Evolutionary conservation across 2,888 invertebrate species (phyloP), one percentile per base, ranked within the genome.

Genomic region (Acholoe squamosa): DNA sequence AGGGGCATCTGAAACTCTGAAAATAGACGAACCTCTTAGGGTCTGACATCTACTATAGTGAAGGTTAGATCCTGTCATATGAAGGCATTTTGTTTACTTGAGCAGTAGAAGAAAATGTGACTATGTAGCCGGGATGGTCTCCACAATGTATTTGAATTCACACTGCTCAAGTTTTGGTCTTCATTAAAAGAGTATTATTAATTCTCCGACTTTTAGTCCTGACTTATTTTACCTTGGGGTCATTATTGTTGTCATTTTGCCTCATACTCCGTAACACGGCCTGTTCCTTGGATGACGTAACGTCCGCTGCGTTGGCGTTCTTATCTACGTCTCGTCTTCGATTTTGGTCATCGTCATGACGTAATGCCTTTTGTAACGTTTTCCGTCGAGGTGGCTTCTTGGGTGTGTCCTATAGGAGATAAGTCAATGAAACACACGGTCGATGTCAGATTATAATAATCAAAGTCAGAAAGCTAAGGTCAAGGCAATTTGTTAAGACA

Each of bases 381-480:
- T 91, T 91, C 88, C 91, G 77, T 54, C 93, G 51, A 25, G 93
- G 93, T 0, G 93, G 93, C 84, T 93, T 93, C 86, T 93, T 93
- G 25, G 92, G 92, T 19, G 92, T 92, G 16, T 91, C 92, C 91
- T 91, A 77, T n/a, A n/a, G n/a, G n/a, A n/a, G n/a, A n/a, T n/a
- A n/a, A n/a, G n/a, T n/a, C n/a, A n/a, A n/a, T n/a, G n/a, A n/a
- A n/a, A n/a, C n/a, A n/a, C n/a, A n/a, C n/a, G n/a, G n/a, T n/a
- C n/a, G n/a, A n/a, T n/a, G n/a, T n/a, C n/a, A n/a, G n/a, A n/a
- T 28, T 25, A 25, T 22, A 28, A 71, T 7, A 25, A 19, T 12
- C 28, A 3, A 71, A 25, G 71, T 71, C 31, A 71, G 31, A 71
- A 28, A 25, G 12, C 31, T 28, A 19, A 71, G 71, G 25, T 25